Evolutionary conservation across 35 echinoderm and acorn worm genomes (phyloP), one percentile per base, ranked within the genome.

Genomic region (Strongylocentrotus purpuratus): DNA sequence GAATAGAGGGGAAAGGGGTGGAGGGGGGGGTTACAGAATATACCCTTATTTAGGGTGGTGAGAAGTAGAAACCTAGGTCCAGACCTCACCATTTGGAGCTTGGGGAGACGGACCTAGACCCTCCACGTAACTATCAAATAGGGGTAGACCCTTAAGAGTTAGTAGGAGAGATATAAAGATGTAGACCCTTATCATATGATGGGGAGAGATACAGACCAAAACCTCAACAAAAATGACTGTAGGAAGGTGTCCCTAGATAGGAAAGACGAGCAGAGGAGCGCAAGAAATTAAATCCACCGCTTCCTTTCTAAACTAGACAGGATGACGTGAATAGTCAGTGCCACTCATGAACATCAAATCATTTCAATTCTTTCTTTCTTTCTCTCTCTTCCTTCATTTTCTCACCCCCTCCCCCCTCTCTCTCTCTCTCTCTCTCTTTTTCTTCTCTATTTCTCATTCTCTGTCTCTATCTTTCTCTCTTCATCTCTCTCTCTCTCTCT

Each of bases 271-370:
- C n/a, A 78, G 65, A 78, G 20, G 20, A 15, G 65, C 5, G 65
- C 65, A 22, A 78, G 65, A 78, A 78, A 78, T 78, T 5, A 78
- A 78, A 78, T 78, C 65, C 22, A 78, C 25, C 65, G 25, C 20
- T 78, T 78, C 65, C 65, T 78, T n/a, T 25, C 6, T 28, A 28
- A 78, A 78, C 25, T 18, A 78, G 65, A 78, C 65, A 28, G 20
- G 20, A 78, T 78, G 65, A 78, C 65, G 65, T 78, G 65, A 78
- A 78, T n/a, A 78, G 65, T 78, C 65, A 78, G 65, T 78, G 65
- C 6, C 22, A 78, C 18, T 28, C 65, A 78, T 4, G 65, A 78
- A 78, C 65, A n/a, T 78, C 7, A 78, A 78, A 78, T 78, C 65
- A 78, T 78, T 78, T 78, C 22, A 78, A 2, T 3, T 78, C 28